Evolutionary conservation across 2,888 invertebrate genomes (phyloP), one percentile per base, ranked within the genome.

Genomic region (Ochropacha duplaris): DNA sequence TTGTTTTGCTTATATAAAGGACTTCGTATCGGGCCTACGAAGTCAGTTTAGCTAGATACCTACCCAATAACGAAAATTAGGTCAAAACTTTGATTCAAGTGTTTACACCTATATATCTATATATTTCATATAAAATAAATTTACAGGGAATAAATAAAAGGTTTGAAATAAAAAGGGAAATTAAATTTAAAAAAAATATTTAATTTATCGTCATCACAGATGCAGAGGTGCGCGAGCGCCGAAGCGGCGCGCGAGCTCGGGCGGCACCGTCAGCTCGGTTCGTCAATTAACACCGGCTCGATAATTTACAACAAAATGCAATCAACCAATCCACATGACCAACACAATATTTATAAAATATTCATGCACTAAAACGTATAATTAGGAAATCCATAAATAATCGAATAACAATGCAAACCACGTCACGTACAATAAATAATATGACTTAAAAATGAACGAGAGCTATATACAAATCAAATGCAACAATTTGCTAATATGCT

Each of bases 201-300:
- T 83, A 83, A 81, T 89, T 90, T 90, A 89, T 90, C 90, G 67
- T 74, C 86, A 91, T 90, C 91, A 91, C 91, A 89, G 90, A 83
- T 85, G 81, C 72, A 72, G 70, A 62, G 64, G 74, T 77, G 72
- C 73, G 64, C 61, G 58, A 55, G 60, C 69, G 69, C 69, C 71
- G 71, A 63, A 57, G 68, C 65, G 16, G 39, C 39, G 39, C 39
- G 16, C 8, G 9, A 16, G 44, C 9, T 1, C 2, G n/a, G n/a
- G n/a, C n/a, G n/a, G 9, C 44, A 19, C 19, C 9, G 5, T 36
- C 1, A 6, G 4, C 36, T 36, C 36, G 5, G 36, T n/a, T n/a
- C n/a, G 4, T 36, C 44, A 66, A 67, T 64, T 62, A 65, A 67
- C 61, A 70, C 65, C 71, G 72, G 68, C 65, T 71, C 62, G 70